Conservation (phyloP, 1,140 invertebrate genomes). For the Rhopalosiphum padi region DNA sequence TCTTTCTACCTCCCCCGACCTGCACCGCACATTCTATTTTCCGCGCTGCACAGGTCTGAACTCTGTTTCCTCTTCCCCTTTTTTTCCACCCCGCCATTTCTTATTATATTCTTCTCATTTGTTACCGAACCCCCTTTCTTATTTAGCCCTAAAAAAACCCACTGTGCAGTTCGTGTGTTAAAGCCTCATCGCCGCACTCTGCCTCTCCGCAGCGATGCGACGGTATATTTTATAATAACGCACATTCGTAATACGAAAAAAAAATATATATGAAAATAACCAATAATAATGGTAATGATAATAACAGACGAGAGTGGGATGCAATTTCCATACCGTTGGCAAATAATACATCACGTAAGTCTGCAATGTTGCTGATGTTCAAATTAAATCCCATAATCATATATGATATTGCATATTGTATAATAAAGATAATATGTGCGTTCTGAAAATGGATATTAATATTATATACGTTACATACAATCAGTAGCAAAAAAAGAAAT, state of each 20-base stretch:
- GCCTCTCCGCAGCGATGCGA: background rate
- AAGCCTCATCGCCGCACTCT: background rate
- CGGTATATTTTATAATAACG: slow-evolving; percentile 40
- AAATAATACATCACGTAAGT: background rate
- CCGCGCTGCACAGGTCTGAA: slow-evolving; percentile 53
- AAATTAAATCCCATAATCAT: background rate
- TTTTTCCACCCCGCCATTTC: slow-evolving; percentile 39
- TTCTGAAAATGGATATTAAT: background rate
- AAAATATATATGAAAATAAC: slow-evolving; percentile 20
- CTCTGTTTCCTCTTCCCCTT: slow-evolving; percentile 34
- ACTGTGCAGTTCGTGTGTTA: slow-evolving; percentile 45
- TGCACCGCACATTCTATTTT: background rate
- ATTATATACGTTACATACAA: background rate
- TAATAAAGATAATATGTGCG: background rate
- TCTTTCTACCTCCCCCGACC: slow-evolving; percentile 29
- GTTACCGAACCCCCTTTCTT: slow-evolving; percentile 56
- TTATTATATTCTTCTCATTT: slow-evolving; percentile 58
- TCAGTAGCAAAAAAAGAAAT: background rate
- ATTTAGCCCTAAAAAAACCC: slow-evolving; percentile 48
- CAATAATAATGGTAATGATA: background rate
- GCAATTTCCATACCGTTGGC: background rate
- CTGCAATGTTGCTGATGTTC: slow-evolving; percentile 1
- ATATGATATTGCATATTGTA: background rate
- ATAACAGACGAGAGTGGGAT: background rate
- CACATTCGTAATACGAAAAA: slow-evolving; percentile 1